Percentiles rank a stretch among this genome's conserved stretches.
Evolutionary conservation across 2,888 invertebrate genomes (phyloP).

Genomic region (Ypsolopha scabrella): DNA sequence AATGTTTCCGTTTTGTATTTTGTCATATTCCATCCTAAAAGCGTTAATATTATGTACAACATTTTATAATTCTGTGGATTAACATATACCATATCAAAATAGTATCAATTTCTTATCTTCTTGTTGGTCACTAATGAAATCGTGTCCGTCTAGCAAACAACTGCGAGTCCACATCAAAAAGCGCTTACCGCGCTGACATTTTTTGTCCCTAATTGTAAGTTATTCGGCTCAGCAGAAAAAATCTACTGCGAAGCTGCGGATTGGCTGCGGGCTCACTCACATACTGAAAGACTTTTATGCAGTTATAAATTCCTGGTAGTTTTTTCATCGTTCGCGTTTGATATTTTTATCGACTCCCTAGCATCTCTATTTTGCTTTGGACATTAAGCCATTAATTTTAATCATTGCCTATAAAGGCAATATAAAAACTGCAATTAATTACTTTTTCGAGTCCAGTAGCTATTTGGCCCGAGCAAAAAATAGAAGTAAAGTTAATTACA

Average conservation of each 20-base stretch:
- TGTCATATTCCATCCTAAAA: neutral
- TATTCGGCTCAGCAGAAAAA: neutral
- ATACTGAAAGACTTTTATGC: conserved; percentile 1
- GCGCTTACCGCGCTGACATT: conserved; percentile 40
- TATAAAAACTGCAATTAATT: too few relatives aligned
- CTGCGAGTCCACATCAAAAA: conserved; percentile 49
- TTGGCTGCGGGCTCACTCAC: conserved; percentile 1
- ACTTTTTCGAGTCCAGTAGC: too few relatives aligned
- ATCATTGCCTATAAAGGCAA: too few relatives aligned
- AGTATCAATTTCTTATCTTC: conserved; percentile 29
- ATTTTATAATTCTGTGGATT: too few relatives aligned
- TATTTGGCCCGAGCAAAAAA: too few relatives aligned
- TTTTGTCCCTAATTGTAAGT: conserved; percentile 46
- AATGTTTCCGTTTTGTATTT: neutral
- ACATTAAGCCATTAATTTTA: neutral
- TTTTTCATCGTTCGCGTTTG: neutral
- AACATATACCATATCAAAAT: conserved; percentile 1
- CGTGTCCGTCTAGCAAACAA: conserved; percentile 42
- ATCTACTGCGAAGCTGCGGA: neutral
- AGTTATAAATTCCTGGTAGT: neutral
- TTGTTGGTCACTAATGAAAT: conserved; percentile 42
- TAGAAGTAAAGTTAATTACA: too few relatives aligned
- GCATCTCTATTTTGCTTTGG: neutral
- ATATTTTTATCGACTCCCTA: neutral
- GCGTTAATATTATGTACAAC: neutral